Conservation (phyloP, 2,888 invertebrate species). For the Cantharis lateralis region DNA sequence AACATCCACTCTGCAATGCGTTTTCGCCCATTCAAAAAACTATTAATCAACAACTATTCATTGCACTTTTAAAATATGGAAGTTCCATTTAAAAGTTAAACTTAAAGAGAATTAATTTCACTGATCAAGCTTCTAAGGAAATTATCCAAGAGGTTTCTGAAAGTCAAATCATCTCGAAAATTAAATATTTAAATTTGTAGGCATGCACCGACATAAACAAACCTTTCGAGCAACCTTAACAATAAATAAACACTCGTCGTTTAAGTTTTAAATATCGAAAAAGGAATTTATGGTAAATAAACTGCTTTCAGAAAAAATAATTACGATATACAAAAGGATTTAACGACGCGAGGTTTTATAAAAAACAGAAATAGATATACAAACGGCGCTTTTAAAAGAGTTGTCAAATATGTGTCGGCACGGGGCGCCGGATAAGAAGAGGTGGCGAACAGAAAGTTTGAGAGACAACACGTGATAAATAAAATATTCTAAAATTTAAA, state of each 20-base stretch:
- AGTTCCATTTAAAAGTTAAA: neutral
- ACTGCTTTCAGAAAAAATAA: neutral
- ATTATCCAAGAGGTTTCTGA: neutral
- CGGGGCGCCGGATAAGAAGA: neutral
- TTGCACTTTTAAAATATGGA: neutral
- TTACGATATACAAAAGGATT: neutral
- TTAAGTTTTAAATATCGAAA: neutral
- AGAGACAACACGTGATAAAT: neutral
- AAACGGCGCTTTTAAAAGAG: neutral
- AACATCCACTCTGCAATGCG: constrained; percentile 30
- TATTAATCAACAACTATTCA: neutral
- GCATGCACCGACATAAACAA: neutral
- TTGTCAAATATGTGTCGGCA: neutral
- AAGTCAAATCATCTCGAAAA: neutral
- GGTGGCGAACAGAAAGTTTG: neutral
- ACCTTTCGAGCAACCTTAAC: neutral
- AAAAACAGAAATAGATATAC: neutral
- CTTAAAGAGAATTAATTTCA: neutral
- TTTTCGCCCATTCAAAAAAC: neutral
- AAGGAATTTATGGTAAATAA: neutral
- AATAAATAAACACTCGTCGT: neutral
- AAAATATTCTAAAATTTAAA: neutral
- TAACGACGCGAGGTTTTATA: neutral
- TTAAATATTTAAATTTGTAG: neutral
- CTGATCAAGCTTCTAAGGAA: neutral